A percentile compares a stretch with the other conserved stretches of the same genome.
Evolutionary conservation across 2,888 invertebrate genomes (phyloP).

Genomic region (Hypomecis atomaria): DNA sequence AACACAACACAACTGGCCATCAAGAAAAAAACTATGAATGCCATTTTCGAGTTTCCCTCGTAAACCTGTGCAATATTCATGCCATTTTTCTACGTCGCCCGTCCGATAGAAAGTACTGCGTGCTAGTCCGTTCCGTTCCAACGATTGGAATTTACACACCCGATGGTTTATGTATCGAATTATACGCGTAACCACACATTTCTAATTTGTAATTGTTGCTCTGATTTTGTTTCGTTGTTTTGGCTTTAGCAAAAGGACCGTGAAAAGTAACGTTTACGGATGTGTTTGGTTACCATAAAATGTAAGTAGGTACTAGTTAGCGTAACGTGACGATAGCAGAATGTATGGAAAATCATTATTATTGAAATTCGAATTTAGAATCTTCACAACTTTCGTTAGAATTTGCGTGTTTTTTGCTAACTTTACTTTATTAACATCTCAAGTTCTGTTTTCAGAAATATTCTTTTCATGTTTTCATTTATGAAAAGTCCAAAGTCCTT

Average conservation of each 20-base stretch:
- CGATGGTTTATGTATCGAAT: constrained; percentile 62
- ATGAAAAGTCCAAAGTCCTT: too few relatives aligned
- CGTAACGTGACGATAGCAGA: too few relatives aligned
- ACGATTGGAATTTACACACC: constrained; percentile 66
- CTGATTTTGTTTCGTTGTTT: constrained; percentile 21
- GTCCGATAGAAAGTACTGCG: constrained; percentile 70
- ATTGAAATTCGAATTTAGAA: too few relatives aligned
- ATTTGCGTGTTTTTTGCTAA: too few relatives aligned
- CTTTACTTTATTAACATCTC: too few relatives aligned
- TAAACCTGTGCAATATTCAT: constrained; percentile 38
- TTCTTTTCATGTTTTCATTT: too few relatives aligned
- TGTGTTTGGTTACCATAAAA: too few relatives aligned
- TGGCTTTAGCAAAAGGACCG: background rate
- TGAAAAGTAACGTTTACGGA: background rate
- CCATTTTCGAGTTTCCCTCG: constrained; percentile 36
- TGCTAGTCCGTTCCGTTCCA: constrained; percentile 67
- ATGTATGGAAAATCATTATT: too few relatives aligned
- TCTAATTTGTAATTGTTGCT: constrained; percentile 47
- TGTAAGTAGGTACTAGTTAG: too few relatives aligned
- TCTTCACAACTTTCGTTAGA: too few relatives aligned
- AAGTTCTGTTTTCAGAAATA: too few relatives aligned
- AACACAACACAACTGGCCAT: background rate
- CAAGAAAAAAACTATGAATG: constrained; percentile 22
- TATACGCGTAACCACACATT: constrained; percentile 49
- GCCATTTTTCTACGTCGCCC: constrained; percentile 40